Percentiles rank a stretch among this genome's conserved stretches.
phyloP scores from a whole-genome alignment of 30 jellyfish, hydroid and myxozoan genomes.

The Cassiopea andromeda region DNA sequence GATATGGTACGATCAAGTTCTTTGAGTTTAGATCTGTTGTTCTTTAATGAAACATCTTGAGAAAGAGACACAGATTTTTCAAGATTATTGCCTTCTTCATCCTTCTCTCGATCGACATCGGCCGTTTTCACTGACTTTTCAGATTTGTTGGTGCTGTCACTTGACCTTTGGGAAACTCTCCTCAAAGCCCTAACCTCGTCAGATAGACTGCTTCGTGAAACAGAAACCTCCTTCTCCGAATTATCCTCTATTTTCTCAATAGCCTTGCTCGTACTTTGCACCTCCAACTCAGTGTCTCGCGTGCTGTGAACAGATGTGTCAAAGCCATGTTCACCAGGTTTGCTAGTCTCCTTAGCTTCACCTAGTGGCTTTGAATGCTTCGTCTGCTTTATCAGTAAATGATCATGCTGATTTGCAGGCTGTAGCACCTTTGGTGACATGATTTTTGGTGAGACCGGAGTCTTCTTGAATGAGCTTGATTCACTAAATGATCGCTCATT shows the following conservation, averaged over 20 bases:
- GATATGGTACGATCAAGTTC: background rate
- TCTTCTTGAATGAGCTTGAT: conserved; percentile 54
- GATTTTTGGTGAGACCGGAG: conserved; percentile 64
- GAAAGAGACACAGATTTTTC: conserved; percentile 21
- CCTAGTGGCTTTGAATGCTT: conserved; percentile 19
- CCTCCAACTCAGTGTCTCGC: conserved; percentile 19
- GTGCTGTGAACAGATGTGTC: background rate
- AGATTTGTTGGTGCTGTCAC: background rate
- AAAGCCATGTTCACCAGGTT: background rate
- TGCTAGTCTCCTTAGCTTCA: conserved; percentile 17
- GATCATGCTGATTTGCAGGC: conserved; percentile 35
- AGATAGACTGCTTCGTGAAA: conserved; percentile 37
- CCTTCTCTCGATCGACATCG: background rate
- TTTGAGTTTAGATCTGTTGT: background rate
- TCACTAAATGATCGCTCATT: conserved; percentile 54
- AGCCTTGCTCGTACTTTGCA: background rate
- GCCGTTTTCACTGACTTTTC: background rate
- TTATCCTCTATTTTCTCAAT: conserved; percentile 21
- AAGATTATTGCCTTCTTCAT: background rate
- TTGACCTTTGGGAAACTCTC: background rate
- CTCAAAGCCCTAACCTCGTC: conserved; percentile 56
- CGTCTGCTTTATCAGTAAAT: conserved; percentile 13
- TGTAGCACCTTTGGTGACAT: conserved; percentile 69
- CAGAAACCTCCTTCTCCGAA: background rate
- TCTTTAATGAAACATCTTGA: background rate